Evolutionary conservation across 2,888 invertebrate genomes (phyloP), one percentile per base, ranked within the genome.

Genomic region (Lasius platythorax): DNA sequence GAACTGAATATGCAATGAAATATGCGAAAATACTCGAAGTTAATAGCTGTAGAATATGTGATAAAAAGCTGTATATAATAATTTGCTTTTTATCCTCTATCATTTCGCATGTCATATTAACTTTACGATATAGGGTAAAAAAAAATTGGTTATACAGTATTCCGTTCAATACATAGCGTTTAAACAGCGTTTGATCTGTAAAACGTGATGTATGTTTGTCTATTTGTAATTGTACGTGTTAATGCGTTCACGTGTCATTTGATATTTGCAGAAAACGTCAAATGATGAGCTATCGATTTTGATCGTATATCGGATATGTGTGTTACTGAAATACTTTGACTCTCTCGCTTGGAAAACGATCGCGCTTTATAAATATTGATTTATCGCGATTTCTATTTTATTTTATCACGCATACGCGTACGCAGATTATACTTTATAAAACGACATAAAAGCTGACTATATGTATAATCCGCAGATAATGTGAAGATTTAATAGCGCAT

Each of bases 261-360:
- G 46, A 61, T 81, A 72, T 81, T 81, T 72, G 58, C 72, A 43
- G 58, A 23, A 46, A 81, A 81, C 46, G 28, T 73, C 73, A 72
- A 73, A 61, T 73, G 72, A 72, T 79, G 73, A 61, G 30, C 30
- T 46, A 81, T 73, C 43, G 79, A 72, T 81, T 81, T 73, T 18
- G 37, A 23, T 23, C 73, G 23, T 37, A 23, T 58, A 37, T n/a
- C 58, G 28, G 30, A 28, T 9, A 37, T 2, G 9, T n/a, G 23
- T 46, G 28, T 81, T 61, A 66, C 79, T 33, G 23, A 73, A 73
- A 46, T 6, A 58, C 72, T 79, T 81, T 81, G 61, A 72, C 33
- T 33, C 28, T 33, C 23, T 33, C 56, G 79, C 40, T 43, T 33
- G 37, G 18, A 61, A 78, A 79, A 61, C 30, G 58, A 43, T 79